These are phyloP conservation scores for Andrena bucephala DNA, from an alignment of 2,888 invertebrate genomes.

Conservation along the genomic window DNA sequence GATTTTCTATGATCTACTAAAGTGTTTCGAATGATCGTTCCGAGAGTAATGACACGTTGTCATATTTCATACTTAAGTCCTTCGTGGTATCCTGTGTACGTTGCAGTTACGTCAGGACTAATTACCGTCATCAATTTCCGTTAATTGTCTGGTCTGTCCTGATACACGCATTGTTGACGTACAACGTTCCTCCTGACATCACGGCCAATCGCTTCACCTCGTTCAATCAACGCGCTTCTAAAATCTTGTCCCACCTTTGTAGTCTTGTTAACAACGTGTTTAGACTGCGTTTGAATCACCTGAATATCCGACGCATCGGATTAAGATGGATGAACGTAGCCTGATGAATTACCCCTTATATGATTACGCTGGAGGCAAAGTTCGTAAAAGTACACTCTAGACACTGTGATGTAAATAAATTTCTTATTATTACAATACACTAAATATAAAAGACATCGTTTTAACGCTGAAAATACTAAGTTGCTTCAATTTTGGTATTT, in stretches of 20 bases:
- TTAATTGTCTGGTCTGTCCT: slow-evolving; percentile 9
- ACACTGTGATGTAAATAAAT: not conserved
- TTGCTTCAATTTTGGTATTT: no score
- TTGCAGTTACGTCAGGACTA: slow-evolving; percentile 50
- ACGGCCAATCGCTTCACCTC: slow-evolving; percentile 43
- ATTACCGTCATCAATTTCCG: slow-evolving; percentile 49
- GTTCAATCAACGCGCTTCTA: slow-evolving; percentile 35
- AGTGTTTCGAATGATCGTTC: not conserved
- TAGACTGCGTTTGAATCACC: not conserved
- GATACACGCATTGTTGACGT: slow-evolving; percentile 20
- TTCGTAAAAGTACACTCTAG: not conserved
- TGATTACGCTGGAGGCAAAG: not conserved
- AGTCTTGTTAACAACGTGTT: not conserved
- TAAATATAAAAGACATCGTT: no score
- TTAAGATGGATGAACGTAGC: slow-evolving; percentile 11
- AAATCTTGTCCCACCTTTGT: slow-evolving; percentile 21
- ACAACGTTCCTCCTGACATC: slow-evolving; percentile 21
- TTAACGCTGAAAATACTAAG: no score
- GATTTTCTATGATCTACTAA: not conserved
- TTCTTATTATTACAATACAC: not conserved
- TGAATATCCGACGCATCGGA: not conserved
- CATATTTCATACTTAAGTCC: slow-evolving; percentile 52
- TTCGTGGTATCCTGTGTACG: slow-evolving; percentile 28
- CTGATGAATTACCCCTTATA: not conserved
- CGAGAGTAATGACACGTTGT: not conserved